Percentiles rank a stretch among this genome's conserved stretches.
These are phyloP conservation scores for Cyclophora punctaria DNA, from an alignment of 2,888 invertebrate species.

Conservation along the genomic window DNA sequence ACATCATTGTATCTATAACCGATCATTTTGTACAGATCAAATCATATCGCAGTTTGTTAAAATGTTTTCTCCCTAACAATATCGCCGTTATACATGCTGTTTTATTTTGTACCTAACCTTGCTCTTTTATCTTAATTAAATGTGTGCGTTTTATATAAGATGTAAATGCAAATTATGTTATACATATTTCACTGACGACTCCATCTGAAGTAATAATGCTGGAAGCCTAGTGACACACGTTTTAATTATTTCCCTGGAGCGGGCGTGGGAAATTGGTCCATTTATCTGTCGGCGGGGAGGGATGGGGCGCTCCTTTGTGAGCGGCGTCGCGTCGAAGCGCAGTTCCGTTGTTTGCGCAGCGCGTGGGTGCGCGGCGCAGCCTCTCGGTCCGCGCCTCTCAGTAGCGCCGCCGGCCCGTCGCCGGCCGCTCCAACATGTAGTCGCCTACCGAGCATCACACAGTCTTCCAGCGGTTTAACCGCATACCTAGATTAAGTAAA, in stretches of 20 bases:
- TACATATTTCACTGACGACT: no score
- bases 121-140: no score
- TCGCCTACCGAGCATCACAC: slow-evolving; percentile 37
- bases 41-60: no score
- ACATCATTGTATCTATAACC: no score
- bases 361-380: slow-evolving; percentile 55
- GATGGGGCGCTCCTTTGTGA: slow-evolving; percentile 35
- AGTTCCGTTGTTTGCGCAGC: slow-evolving; percentile 66
- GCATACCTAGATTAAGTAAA: slow-evolving; percentile 57
- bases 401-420: slow-evolving; percentile 68
- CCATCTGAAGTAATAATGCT: no score
- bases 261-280: slow-evolving; percentile 3
- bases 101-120: no score
- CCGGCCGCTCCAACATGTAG: slow-evolving; percentile 65
- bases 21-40: no score
- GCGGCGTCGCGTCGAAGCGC: slow-evolving; percentile 29
- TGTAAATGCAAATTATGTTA: no score
- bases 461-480: slow-evolving; percentile 60
- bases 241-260: slow-evolving; percentile 8
- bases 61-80: no score
- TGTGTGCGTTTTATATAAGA: no score
- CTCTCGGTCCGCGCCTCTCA: slow-evolving; percentile 30
- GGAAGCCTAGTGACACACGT: not conserved
- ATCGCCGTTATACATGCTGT: no score
- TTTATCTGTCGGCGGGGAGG: slow-evolving; percentile 23